Evolutionary conservation across 2,113 vertebrate genomes (phyloP), one percentile per base, ranked within the genome.

Genomic region (Trinectes maculatus): DNA sequence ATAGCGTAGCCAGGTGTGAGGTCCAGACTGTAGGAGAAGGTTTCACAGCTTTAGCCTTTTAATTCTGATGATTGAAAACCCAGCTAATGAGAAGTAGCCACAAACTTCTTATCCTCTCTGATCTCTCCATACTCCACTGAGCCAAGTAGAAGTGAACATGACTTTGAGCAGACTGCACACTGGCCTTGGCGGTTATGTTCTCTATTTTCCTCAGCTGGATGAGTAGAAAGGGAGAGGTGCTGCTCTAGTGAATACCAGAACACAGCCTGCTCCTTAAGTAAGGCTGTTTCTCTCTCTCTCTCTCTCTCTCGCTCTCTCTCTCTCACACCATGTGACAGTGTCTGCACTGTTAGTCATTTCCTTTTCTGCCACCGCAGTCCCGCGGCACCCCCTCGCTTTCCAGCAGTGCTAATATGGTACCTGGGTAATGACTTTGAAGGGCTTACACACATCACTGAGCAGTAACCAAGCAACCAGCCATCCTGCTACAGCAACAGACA

Each of bases 391-490:
- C 2, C 8, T 37, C 0, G 19, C 71, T 77, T 72, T 79, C 63
- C 63, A 58, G 81, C 71, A 54, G 69, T 53, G 25, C 31, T 57
- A 56, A 77, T 52, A 76, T 86, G 84, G 86, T 85, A 89, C 84
- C 84, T 87, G 70, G 72, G 78, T 89, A 86, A 87, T 86, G 87
- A 81, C 85, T 83, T 62, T 79, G 71, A 31, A 40, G 55, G 54
- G 64, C 68, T 85, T 68, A 56, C 80, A 87, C 77, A 62, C 85
- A 79, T 80, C 60, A 47, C 70, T 56, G 80, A 85, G 78, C 84
- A 74, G 88, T 88, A 88, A 80, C 84, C 76, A 85, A 80, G 85
- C 88, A 89, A 88, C 85, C 25, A 34, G 73, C 55, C 75, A 56
- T 74, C 40, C 80, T 68, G 72, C 68, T 15, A 19, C 65, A 51